phyloP scores from a whole-genome alignment of 2,113 vertebrate species.

The Pogonocichla stellata region DNA sequence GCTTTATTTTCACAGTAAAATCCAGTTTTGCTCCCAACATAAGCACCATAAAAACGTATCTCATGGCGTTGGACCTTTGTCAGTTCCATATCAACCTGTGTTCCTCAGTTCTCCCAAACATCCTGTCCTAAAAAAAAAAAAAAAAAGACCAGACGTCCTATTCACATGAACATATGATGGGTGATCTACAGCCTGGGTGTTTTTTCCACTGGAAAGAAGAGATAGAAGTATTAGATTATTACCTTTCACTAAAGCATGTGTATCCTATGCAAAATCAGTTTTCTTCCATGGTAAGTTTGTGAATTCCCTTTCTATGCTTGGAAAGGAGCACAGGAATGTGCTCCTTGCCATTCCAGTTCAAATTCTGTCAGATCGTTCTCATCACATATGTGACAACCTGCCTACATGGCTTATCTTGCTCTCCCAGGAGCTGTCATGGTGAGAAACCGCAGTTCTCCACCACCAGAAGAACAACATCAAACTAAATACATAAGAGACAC shows the following conservation, averaged over 20 bases:
- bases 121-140: neutral
- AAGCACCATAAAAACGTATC: neutral
- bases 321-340: neutral
- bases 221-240: neutral
- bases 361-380: neutral
- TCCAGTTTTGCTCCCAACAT: neutral
- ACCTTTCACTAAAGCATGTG: neutral
- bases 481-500: neutral
- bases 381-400: neutral
- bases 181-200: neutral
- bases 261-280: neutral
- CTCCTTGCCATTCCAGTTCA: neutral
- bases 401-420: neutral
- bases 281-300: neutral
- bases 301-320: neutral
- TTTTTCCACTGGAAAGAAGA: neutral
- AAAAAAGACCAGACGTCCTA: neutral
- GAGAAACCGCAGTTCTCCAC: neutral
- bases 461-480: neutral
- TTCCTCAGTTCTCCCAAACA: neutral
- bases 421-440: neutral
- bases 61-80: neutral
- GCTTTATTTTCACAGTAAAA: conserved; percentile 7
- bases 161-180: rapidly evolving
- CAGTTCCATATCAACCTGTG: neutral